phyloP scores from a whole-genome alignment of 2,797 vertebrate species.

The Malurus leucopterus region DNA sequence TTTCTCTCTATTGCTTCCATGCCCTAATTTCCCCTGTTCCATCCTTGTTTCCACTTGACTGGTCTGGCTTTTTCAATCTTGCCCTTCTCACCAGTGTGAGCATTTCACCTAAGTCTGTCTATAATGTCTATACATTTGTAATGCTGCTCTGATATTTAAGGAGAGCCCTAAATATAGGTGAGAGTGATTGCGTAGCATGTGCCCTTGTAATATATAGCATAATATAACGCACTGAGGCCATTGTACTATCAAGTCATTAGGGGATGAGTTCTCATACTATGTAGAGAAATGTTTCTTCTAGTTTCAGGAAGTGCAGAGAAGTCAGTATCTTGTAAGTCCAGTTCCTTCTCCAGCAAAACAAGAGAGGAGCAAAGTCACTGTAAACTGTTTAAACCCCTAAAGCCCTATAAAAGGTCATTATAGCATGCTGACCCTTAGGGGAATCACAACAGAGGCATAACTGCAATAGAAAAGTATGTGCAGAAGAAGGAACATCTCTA shows the following conservation, averaged over 20 bases:
- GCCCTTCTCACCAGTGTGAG: neutral
- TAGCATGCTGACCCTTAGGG: neutral
- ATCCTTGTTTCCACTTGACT: neutral
- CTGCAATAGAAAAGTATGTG: neutral
- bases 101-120: neutral
- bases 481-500: neutral
- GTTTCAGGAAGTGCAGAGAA: neutral
- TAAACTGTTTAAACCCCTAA: neutral
- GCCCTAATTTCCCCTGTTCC: neutral
- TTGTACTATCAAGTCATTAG: neutral
- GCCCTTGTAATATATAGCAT: neutral
- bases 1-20: neutral
- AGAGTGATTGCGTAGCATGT: neutral
- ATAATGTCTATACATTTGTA: neutral
- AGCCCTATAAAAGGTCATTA: accelerated
- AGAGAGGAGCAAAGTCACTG: neutral
- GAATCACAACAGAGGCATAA: neutral
- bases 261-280: neutral
- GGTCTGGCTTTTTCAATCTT: neutral
- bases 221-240: neutral
- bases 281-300: neutral
- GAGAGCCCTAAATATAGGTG: neutral
- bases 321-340: neutral
- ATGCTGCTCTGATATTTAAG: neutral
- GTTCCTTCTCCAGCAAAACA: neutral